These are phyloP conservation scores for Melanaphis sacchari DNA, from an alignment of 1,140 invertebrate genomes.

Conservation along the genomic window DNA sequence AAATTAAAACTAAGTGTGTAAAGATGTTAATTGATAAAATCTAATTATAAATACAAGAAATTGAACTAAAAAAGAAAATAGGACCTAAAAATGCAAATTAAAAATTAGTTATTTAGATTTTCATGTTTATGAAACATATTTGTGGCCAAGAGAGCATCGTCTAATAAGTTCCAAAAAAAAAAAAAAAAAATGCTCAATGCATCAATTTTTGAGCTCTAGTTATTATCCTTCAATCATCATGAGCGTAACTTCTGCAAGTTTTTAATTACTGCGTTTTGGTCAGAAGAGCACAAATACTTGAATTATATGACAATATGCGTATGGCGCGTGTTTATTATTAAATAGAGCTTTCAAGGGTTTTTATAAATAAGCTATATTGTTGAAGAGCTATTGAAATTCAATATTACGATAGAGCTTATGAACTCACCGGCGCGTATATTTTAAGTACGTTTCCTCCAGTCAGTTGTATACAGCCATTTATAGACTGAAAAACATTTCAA, in stretches of 20 bases:
- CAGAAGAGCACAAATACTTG: not conserved
- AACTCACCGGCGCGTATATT: not conserved
- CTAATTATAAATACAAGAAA: too few relatives aligned
- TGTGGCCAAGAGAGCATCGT: too few relatives aligned
- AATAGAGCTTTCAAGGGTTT: not conserved
- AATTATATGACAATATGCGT: not conserved
- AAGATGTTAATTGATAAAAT: too few relatives aligned
- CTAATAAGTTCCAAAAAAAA: too few relatives aligned
- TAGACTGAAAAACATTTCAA: not conserved
- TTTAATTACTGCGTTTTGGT: not conserved
- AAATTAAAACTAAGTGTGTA: too few relatives aligned
- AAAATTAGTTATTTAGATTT: too few relatives aligned
- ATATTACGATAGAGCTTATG: constrained; percentile 6
- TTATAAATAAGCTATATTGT: not conserved
- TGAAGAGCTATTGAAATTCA: not conserved
- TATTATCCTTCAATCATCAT: not conserved
- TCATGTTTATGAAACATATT: too few relatives aligned
- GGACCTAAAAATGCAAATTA: too few relatives aligned
- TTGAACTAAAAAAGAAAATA: too few relatives aligned
- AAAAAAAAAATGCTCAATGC: too few relatives aligned
- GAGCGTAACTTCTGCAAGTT: not conserved
- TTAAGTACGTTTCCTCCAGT: not conserved
- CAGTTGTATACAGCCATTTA: not conserved
- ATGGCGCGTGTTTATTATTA: not conserved
- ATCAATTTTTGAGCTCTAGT: too few relatives aligned